Conservation (phyloP, 2,797 vertebrate species). For the Semaprochilodus insignis region DNA sequence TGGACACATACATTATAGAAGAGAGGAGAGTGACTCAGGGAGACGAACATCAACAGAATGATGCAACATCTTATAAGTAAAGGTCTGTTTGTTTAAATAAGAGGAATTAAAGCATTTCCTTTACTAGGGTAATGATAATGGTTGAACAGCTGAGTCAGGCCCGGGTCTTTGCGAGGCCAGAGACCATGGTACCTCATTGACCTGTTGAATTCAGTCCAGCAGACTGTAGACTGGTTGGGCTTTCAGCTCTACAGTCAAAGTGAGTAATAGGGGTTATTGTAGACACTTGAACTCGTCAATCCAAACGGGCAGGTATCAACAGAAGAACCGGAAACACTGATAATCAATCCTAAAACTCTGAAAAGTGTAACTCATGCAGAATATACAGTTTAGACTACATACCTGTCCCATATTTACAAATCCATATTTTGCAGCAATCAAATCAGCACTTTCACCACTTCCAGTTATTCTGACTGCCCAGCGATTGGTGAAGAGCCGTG, state of each 20-base stretch:
- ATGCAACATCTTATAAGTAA: background rate
- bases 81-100: background rate
- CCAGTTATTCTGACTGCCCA: conserved; percentile 90
- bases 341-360: too few relatives aligned
- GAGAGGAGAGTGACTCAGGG: conserved; percentile 37
- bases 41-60: background rate
- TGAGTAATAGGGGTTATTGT: background rate
- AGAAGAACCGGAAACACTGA: background rate
- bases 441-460: conserved; percentile 79
- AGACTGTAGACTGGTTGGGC: background rate
- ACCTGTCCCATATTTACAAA: conserved; percentile 95
- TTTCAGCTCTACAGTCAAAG: background rate
- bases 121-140: background rate
- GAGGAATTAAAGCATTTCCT: background rate
- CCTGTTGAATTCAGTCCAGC: background rate
- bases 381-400: conserved; percentile 58
- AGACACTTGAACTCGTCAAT: background rate
- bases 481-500: conserved; percentile 88
- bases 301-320: too few relatives aligned
- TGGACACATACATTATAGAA: conserved; percentile 53
- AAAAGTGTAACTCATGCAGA: background rate
- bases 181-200: background rate
- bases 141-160: background rate
- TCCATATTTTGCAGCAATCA: conserved; percentile 90
- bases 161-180: background rate